A percentile compares a stretch with the other conserved stretches of the same genome.
Conservation (phyloP, 2,797 vertebrate species). For the Peromyscus attwateri region DNA sequence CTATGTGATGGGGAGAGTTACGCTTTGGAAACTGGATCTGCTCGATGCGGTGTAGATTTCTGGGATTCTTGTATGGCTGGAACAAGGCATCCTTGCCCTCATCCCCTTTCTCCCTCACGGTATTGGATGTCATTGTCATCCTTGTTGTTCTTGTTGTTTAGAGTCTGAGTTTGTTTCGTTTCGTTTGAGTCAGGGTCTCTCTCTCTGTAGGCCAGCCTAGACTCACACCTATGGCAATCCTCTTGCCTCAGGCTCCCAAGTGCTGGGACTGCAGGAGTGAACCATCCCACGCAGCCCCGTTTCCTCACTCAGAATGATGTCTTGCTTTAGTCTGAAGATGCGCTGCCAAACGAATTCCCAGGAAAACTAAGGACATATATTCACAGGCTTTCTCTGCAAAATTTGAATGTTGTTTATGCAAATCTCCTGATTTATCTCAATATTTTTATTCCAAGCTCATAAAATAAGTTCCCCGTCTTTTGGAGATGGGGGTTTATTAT, state of each 20-base stretch:
- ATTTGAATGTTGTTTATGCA: conserved; percentile 2
- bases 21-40: not conserved
- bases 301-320: not conserved
- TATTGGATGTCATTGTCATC: not conserved
- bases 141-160: not conserved
- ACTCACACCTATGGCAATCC: not conserved
- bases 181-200: not conserved
- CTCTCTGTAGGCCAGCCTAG: not conserved
- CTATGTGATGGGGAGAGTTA: not conserved
- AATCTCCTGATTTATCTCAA: conserved; percentile 54
- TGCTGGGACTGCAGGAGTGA: not conserved
- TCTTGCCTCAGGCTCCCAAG: not conserved
- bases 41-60: not conserved
- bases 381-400: conserved; percentile 45
- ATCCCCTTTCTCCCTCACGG: not conserved
- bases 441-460: conserved; percentile 46
- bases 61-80: not conserved
- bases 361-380: not conserved
- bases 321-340: not conserved
- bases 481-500: not conserved
- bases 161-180: not conserved
- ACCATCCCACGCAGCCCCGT: not conserved
- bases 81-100: not conserved
- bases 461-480: conserved; percentile 41
- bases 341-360: not conserved